phyloP scores from a whole-genome alignment of 2,888 invertebrate species.

The Hartigia nigra region DNA sequence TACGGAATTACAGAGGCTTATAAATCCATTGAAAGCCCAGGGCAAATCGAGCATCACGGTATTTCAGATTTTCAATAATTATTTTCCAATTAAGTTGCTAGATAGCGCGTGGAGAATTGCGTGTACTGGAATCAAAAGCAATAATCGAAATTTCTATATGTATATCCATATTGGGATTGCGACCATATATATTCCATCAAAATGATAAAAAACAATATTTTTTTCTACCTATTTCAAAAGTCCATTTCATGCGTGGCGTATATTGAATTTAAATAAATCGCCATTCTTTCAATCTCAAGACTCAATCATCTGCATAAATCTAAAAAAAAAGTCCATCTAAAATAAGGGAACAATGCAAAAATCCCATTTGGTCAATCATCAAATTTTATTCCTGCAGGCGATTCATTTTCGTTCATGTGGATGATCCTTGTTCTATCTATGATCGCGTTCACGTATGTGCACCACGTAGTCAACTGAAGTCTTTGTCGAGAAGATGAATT shows the following conservation, averaged over 20 bases:
- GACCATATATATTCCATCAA: too few species aligned
- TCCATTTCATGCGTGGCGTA: not conserved
- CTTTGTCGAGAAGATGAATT: not conserved
- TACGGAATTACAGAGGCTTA: not conserved
- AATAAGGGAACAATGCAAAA: too few species aligned
- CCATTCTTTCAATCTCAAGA: not conserved
- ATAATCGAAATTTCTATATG: not conserved
- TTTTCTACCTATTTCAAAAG: too few species aligned
- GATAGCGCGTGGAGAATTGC: not conserved
- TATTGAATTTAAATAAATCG: not conserved
- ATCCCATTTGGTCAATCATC: not conserved
- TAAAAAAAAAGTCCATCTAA: too few species aligned
- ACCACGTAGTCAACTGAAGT: not conserved
- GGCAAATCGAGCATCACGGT: not conserved
- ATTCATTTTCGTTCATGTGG: not conserved
- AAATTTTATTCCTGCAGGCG: not conserved
- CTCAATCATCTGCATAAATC: not conserved
- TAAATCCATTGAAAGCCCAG: not conserved
- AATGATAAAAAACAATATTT: too few species aligned
- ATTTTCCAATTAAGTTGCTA: not conserved
- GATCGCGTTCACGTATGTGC: not conserved
- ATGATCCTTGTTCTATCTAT: not conserved
- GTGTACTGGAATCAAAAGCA: not conserved
- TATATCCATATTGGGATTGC: not conserved
- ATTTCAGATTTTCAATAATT: not conserved